Percentiles rank a stretch among this genome's conserved stretches.
Evolutionary conservation across 2,113 vertebrate genomes (phyloP).

Genomic region (Proteles cristata): DNA sequence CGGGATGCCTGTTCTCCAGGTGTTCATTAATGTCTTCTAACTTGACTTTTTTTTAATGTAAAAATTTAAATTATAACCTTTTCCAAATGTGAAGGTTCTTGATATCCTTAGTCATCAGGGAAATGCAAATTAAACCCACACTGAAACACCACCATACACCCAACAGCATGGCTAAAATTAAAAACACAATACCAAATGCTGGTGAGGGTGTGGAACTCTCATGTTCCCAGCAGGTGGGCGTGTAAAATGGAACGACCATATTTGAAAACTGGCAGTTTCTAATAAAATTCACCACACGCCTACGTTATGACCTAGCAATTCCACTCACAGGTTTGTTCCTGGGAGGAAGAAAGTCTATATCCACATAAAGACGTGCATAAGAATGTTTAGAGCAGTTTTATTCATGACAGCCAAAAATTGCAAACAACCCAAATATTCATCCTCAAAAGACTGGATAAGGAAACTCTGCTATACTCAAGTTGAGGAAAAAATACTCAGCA

Average conservation of each 20-base stretch:
- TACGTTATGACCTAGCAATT: background rate
- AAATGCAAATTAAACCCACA: constrained; percentile 58
- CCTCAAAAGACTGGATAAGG: background rate
- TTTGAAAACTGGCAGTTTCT: background rate
- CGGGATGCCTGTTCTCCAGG: background rate
- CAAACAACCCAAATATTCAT: background rate
- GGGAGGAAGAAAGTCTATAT: background rate
- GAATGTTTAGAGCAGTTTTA: background rate
- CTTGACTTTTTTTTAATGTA: background rate
- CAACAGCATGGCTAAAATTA: constrained; percentile 62
- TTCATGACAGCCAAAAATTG: background rate
- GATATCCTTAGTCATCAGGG: constrained; percentile 57
- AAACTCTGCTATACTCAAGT: background rate
- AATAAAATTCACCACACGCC: background rate
- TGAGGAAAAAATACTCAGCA: background rate
- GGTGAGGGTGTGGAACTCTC: background rate
- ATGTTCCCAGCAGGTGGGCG: background rate
- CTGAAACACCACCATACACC: constrained; percentile 19
- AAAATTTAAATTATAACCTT: constrained; percentile 71
- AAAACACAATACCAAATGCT: constrained; percentile 38
- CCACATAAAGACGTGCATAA: background rate
- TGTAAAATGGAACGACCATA: background rate
- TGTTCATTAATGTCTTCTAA: background rate
- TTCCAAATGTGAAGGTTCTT: constrained; percentile 57
- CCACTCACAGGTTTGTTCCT: background rate